These are phyloP conservation scores for Eumeta japonica DNA, from an alignment of 1,140 invertebrate species.

Conservation along the genomic window DNA sequence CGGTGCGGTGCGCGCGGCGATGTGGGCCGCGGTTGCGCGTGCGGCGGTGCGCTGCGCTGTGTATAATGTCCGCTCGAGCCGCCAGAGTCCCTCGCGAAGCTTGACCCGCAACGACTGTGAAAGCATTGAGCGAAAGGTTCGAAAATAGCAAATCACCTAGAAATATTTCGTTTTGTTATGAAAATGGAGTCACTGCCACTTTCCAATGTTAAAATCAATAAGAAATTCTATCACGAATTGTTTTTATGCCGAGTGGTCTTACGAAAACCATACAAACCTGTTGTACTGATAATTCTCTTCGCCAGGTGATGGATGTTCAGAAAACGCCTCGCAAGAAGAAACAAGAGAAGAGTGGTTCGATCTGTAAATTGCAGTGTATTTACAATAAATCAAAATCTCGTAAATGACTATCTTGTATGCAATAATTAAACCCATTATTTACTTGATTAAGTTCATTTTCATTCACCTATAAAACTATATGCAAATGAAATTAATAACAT, in stretches of 20 bases:
- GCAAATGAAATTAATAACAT: too few relatives aligned
- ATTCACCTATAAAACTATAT: not conserved
- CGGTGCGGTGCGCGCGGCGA: slow-evolving; percentile 17
- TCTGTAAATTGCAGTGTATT: slow-evolving; percentile 16
- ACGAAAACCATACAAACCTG: slow-evolving; percentile 21
- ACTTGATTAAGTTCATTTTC: not conserved
- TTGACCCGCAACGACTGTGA: slow-evolving; percentile 56
- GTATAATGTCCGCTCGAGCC: slow-evolving; percentile 77
- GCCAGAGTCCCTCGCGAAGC: slow-evolving; percentile 67
- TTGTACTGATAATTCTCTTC: slow-evolving; percentile 49
- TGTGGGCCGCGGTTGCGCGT: slow-evolving; percentile 43
- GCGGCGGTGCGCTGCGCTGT: slow-evolving; percentile 70
- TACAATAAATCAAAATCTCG: not conserved
- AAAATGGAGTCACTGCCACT: too few relatives aligned
- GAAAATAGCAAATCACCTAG: too few relatives aligned
- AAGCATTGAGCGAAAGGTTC: too few relatives aligned
- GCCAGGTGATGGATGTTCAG: slow-evolving; percentile 43
- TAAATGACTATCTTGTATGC: too few relatives aligned
- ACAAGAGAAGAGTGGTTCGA: slow-evolving; percentile 46
- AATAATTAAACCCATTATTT: too few relatives aligned
- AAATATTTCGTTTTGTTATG: too few relatives aligned
- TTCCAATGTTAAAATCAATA: too few relatives aligned
- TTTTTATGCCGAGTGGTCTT: too few relatives aligned
- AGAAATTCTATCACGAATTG: too few relatives aligned
- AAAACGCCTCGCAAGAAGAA: slow-evolving; percentile 47